Evolutionary conservation across 2,113 vertebrate genomes (phyloP), one percentile per base, ranked within the genome.

Genomic region (Petrocephalus microphthalmus): DNA sequence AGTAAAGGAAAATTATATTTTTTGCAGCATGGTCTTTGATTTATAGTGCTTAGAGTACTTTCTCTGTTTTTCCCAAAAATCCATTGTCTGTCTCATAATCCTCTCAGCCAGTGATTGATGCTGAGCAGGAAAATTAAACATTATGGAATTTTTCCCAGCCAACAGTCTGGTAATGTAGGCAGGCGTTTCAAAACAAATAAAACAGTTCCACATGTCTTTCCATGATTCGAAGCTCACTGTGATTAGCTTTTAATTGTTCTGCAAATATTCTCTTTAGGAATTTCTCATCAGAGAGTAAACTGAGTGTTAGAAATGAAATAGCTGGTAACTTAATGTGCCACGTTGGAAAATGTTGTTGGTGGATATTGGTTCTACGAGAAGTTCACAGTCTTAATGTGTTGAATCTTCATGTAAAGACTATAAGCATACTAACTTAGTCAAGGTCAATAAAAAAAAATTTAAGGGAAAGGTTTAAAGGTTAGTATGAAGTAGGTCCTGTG

Each of bases 171-270:
- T 64, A 90, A 71, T 86, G 10, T 56, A 57, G 78, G n/a, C 71
- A 92, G 86, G n/a, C 92, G 87, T 92, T 92, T 90, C 91, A 91
- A 90, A 92, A 90, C 91, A 91, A 94, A 92, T 93, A 82, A 54
- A 90, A 91, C 90, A 90, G 91, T 94, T 94, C 91, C 91, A 93
- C 60, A 86, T 82, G 82, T 90, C 86, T 88, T 86, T 90, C 89
- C 85, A 90, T 92, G 90, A 91, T 93, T 91, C 88, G 90, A 90
- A 91, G 90, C 89, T 93, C 89, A 84, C 89, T 92, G 86, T 91
- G 89, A 94, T 93, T 91, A 87, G 86, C 88, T 85, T 93, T 91
- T 90, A 91, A 93, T 91, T 85, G 87, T 90, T 90, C 84, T 88
- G 86, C 88, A 90, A 90, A 92, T 91, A 90, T 90, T 93, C 91